A percentile compares a stretch with the other conserved stretches of the same genome.
Evolutionary conservation across 53 echinoderm and acorn worm species (phyloP).

Genomic region (Pentamera pediparva): DNA sequence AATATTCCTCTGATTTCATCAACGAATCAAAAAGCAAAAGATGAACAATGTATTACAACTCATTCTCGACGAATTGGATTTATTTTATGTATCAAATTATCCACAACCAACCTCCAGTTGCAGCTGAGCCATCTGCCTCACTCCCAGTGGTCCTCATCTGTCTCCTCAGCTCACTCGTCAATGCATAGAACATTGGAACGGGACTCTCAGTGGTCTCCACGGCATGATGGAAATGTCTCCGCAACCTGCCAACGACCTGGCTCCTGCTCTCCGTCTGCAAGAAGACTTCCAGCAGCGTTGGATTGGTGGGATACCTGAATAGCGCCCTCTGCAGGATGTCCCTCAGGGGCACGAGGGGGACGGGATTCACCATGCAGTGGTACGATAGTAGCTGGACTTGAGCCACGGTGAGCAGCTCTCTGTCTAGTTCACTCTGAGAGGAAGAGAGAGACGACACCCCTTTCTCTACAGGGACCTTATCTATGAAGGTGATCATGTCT

Average conservation of each 20-base stretch:
- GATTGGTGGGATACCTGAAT: constrained; percentile 50
- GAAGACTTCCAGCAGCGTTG: constrained; percentile 58
- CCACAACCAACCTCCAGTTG: no score
- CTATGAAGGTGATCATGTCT: constrained; percentile 45
- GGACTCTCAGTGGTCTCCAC: constrained; percentile 40
- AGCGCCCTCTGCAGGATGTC: constrained; percentile 70
- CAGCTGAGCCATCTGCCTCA: no score
- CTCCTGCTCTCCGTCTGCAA: constrained; percentile 64
- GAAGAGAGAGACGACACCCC: not conserved
- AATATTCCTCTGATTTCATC: no score
- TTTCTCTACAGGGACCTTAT: constrained; percentile 23
- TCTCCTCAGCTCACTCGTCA: constrained; percentile 64
- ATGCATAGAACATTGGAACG: constrained; percentile 69
- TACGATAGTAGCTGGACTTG: constrained; percentile 57
- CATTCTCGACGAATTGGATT: no score
- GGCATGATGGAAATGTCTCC: constrained; percentile 74
- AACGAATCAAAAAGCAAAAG: not conserved
- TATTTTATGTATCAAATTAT: no score
- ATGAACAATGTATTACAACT: not conserved
- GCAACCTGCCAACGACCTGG: constrained; percentile 74
- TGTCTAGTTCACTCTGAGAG: constrained; percentile 47
- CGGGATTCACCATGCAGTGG: constrained; percentile 55
- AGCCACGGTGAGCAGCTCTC: constrained; percentile 51
- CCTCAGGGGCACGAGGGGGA: constrained; percentile 53
- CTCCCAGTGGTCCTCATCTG: no score